Conservation (phyloP, 2,113 vertebrate species). For the Myotis yumanensis region DNA sequence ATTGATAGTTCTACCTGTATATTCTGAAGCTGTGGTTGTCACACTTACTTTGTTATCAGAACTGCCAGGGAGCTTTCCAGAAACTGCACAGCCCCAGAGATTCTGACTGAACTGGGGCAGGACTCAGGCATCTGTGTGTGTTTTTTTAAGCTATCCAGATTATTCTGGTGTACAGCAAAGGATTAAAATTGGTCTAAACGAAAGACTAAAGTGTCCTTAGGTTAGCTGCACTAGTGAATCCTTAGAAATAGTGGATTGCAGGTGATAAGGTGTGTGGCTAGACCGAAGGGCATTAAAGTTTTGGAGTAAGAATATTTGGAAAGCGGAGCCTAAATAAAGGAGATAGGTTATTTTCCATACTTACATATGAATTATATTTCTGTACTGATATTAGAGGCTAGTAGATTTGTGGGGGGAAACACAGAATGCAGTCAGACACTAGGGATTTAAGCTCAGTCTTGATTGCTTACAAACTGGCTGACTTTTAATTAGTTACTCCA, state of each 20-base stretch:
- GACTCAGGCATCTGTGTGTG: neutral
- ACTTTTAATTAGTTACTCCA: neutral
- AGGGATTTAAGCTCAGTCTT: neutral
- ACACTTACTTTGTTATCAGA: neutral
- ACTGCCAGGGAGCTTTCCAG: neutral
- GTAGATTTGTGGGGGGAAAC: neutral
- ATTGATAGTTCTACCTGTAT: neutral
- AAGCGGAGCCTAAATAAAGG: neutral
- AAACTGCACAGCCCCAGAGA: neutral
- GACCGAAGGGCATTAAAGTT: neutral
- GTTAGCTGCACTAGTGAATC: neutral
- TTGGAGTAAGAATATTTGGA: neutral
- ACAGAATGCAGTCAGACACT: neutral
- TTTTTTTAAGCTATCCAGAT: neutral
- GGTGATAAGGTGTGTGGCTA: neutral
- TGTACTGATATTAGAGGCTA: neutral
- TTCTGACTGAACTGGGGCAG: neutral
- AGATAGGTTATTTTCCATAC: neutral
- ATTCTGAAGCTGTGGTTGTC: neutral
- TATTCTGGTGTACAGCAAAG: neutral
- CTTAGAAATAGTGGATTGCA: neutral
- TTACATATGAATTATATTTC: neutral
- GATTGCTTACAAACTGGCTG: neutral
- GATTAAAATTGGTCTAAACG: neutral
- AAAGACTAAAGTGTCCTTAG: neutral